Percentiles rank a stretch among this genome's conserved stretches.
phyloP scores from a whole-genome alignment of 1,140 invertebrate genomes.

The Bombyx mandarina region DNA sequence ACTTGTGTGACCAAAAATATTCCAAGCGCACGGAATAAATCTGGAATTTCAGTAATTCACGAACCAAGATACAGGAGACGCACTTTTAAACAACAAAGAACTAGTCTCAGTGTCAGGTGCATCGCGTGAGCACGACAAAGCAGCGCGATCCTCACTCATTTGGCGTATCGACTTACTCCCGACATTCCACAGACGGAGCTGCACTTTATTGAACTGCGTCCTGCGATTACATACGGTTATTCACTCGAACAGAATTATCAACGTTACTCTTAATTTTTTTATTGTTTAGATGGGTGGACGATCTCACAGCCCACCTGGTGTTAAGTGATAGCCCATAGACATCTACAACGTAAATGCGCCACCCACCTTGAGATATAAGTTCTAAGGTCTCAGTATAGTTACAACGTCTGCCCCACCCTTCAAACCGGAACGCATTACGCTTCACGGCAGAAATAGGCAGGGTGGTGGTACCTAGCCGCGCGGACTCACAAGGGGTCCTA shows the following conservation, averaged over 20 bases:
- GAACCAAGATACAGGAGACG: constrained; percentile 25
- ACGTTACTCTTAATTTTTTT: not conserved
- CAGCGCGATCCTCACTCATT: constrained; percentile 38
- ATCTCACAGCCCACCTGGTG: no score
- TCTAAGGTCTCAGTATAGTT: no score
- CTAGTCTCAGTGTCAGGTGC: constrained; percentile 42
- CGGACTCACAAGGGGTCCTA: no score
- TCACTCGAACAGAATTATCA: constrained; percentile 22
- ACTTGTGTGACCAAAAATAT: not conserved
- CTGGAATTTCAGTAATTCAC: constrained; percentile 31
- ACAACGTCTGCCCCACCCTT: no score
- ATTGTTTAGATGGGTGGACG: no score
- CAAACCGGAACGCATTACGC: no score
- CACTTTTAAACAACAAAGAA: constrained; percentile 26
- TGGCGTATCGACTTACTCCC: constrained; percentile 42
- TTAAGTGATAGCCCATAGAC: no score
- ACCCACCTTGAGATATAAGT: no score
- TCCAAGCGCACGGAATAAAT: constrained; percentile 27
- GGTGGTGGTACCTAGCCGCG: no score
- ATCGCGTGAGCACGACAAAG: constrained; percentile 48
- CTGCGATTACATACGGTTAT: constrained; percentile 28
- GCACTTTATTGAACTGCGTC: constrained; percentile 35
- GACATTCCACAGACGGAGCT: constrained; percentile 35
- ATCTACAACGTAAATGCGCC: no score
- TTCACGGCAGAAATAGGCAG: no score